Conservation (phyloP, 2,113 vertebrate species). For the Coregonus clupeaformis region DNA sequence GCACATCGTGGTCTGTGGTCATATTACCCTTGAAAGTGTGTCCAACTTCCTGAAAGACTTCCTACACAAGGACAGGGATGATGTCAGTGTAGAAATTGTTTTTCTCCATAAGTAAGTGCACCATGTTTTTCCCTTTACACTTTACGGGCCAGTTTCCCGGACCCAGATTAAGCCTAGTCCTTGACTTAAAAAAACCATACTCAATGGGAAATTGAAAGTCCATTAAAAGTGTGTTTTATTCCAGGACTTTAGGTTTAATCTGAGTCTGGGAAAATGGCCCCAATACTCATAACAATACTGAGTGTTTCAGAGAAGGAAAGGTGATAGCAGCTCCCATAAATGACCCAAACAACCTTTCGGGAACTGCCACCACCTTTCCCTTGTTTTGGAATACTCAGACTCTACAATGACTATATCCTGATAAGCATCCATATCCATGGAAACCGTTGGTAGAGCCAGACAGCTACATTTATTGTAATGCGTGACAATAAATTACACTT, state of each 20-base stretch:
- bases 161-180: not conserved
- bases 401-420: too few species aligned
- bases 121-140: not conserved
- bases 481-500: not conserved
- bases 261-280: not conserved
- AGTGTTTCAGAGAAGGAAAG: too few species aligned
- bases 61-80: conserved; percentile 99
- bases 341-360: too few species aligned
- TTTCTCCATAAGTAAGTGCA: conserved; percentile 99
- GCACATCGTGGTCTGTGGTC: conserved; percentile 99
- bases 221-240: too few species aligned
- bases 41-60: conserved; percentile 99
- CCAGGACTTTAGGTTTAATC: too few species aligned
- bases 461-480: not conserved
- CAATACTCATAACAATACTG: too few species aligned
- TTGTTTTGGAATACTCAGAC: too few species aligned
- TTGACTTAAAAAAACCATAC: not conserved
- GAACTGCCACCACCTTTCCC: too few species aligned
- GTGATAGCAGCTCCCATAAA: too few species aligned
- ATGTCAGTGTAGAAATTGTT: conserved; percentile 99
- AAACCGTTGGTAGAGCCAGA: too few species aligned
- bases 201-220: not conserved
- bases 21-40: conserved; percentile 98
- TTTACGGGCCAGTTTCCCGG: not conserved
- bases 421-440: too few species aligned